These are phyloP conservation scores for Perithous albicinctus DNA, from an alignment of 2,888 invertebrate species.

Conservation along the genomic window DNA sequence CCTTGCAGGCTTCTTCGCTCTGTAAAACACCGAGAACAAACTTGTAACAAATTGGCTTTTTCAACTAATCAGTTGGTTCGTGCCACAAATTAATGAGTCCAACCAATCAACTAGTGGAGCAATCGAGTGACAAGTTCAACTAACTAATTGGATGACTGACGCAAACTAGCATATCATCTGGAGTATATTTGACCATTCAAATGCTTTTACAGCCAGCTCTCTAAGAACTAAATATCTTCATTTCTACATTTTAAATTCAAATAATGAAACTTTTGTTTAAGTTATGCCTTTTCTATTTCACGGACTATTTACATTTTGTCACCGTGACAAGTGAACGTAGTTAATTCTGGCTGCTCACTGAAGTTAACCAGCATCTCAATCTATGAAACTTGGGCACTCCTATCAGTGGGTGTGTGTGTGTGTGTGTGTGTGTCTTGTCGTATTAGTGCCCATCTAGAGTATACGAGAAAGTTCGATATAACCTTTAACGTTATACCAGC, in stretches of 20 bases:
- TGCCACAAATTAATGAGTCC: too few relatives aligned
- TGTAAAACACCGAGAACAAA: too few relatives aligned
- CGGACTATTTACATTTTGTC: background rate
- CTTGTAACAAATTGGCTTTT: too few relatives aligned
- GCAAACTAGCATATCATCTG: too few relatives aligned
- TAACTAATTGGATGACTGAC: too few relatives aligned
- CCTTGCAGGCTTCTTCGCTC: too few relatives aligned
- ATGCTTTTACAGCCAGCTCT: too few relatives aligned
- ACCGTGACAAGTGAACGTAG: slow-evolving; percentile 17
- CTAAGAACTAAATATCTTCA: too few relatives aligned
- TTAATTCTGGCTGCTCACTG: background rate
- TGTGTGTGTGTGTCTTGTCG: background rate
- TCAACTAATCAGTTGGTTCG: too few relatives aligned
- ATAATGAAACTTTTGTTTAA: background rate
- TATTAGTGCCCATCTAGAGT: slow-evolving; percentile 10
- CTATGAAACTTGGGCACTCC: slow-evolving; percentile 19
- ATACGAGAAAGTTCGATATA: slow-evolving; percentile 35
- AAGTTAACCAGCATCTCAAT: slow-evolving; percentile 11
- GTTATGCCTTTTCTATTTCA: background rate
- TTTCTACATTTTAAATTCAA: background rate
- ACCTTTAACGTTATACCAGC: slow-evolving; percentile 30
- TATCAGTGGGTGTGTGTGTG: background rate
- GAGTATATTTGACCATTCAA: too few relatives aligned
- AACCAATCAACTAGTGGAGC: too few relatives aligned
- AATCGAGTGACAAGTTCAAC: too few relatives aligned